Conservation (phyloP, 1,140 invertebrate genomes). For the Charaxes varanes region DNA sequence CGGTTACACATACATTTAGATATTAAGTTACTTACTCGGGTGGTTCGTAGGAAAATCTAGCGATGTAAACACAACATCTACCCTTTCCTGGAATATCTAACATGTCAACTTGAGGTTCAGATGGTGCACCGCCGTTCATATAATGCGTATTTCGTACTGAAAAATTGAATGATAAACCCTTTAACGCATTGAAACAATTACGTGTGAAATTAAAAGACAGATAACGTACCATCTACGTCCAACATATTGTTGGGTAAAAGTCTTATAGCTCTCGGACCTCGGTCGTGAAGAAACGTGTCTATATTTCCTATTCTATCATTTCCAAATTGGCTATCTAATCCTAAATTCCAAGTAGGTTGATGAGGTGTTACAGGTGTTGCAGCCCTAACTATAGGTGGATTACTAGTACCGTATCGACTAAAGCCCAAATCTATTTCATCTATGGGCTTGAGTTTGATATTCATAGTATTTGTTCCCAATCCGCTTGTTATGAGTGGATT, state of each 20-base stretch:
- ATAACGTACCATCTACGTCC: constrained; percentile 74
- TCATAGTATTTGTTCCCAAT: constrained; percentile 71
- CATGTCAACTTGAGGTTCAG: constrained; percentile 87
- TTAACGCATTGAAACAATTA: background rate
- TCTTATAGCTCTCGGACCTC: constrained; percentile 74
- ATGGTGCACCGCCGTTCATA: constrained; percentile 67
- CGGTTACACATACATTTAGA: background rate
- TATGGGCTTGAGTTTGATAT: constrained; percentile 79
- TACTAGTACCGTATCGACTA: constrained; percentile 68
- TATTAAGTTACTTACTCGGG: constrained; percentile 74
- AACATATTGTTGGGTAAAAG: constrained; percentile 69
- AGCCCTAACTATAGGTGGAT: constrained; percentile 69
- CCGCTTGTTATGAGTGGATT: constrained; percentile 75
- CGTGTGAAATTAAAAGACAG: background rate
- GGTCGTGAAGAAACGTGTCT: constrained; percentile 74
- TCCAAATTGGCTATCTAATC: constrained; percentile 78
- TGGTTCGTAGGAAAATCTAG: constrained; percentile 96
- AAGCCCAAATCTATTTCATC: constrained; percentile 80
- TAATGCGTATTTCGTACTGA: constrained; percentile 68
- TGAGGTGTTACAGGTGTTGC: constrained; percentile 78
- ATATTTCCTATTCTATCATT: constrained; percentile 73
- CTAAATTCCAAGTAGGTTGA: constrained; percentile 73
- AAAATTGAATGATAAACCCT: constrained; percentile 23
- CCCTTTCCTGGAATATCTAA: constrained; percentile 95
- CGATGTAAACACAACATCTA: constrained; percentile 93